These are phyloP conservation scores for Plebejus argus DNA, from an alignment of 2,888 invertebrate species.

Conservation along the genomic window DNA sequence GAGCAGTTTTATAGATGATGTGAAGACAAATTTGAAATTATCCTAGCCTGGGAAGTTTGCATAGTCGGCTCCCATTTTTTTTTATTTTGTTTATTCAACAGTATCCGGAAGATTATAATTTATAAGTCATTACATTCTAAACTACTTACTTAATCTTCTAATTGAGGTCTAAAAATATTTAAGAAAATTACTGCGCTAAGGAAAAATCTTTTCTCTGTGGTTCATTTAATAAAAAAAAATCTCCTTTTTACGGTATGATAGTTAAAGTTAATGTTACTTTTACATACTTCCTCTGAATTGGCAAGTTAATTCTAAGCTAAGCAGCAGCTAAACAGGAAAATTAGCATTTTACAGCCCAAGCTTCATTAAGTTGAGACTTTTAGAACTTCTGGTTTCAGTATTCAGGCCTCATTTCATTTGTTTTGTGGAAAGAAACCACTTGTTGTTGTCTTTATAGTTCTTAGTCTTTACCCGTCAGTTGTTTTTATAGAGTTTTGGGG, in stretches of 20 bases:
- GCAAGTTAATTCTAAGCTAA: slow-evolving; percentile 24
- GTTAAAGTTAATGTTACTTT: not conserved
- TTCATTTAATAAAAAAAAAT: not conserved
- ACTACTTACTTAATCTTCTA: too few relatives aligned
- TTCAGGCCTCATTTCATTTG: not conserved
- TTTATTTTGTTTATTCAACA: too few relatives aligned
- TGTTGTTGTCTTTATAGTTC: not conserved
- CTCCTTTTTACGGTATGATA: not conserved
- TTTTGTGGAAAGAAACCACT: not conserved
- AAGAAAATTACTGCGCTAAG: too few relatives aligned
- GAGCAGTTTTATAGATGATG: too few relatives aligned
- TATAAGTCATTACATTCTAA: too few relatives aligned
- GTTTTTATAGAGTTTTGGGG: not conserved
- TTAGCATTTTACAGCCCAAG: slow-evolving; percentile 14
- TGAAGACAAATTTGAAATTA: too few relatives aligned
- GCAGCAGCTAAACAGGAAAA: not conserved
- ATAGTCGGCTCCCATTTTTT: too few relatives aligned
- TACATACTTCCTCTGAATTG: not conserved
- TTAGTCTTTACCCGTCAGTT: not conserved
- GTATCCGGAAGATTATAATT: too few relatives aligned
- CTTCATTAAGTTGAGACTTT: slow-evolving; percentile 4
- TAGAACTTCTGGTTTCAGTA: not conserved
- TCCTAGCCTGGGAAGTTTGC: too few relatives aligned
- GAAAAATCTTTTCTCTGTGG: not conserved
- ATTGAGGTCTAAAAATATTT: too few relatives aligned